Conservation (phyloP, 2,113 vertebrate species). For the Ursus arctos region DNA sequence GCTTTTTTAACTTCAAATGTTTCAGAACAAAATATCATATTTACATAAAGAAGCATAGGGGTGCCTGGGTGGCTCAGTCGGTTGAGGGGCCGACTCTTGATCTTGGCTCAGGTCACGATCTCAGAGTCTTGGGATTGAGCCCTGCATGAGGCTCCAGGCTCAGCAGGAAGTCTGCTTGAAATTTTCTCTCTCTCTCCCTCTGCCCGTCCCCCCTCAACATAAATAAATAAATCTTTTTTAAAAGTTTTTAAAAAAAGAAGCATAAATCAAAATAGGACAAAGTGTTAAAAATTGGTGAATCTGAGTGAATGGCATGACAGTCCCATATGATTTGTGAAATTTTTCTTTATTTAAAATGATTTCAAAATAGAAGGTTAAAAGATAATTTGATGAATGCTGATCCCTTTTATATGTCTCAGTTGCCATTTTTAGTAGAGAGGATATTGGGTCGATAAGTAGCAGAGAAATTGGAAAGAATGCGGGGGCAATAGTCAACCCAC, state of each 20-base stretch:
- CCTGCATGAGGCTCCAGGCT: not conserved
- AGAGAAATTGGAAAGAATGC: conserved; percentile 23
- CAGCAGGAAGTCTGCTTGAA: not conserved
- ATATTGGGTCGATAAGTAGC: conserved; percentile 1
- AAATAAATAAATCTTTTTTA: not conserved
- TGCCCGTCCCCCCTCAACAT: not conserved
- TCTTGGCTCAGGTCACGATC: not conserved
- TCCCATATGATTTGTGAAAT: not conserved
- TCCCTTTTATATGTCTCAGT: not conserved
- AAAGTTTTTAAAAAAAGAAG: not conserved
- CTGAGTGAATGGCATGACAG: conserved; percentile 28
- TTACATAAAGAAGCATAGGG: conserved; percentile 34
- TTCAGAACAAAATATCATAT: conserved; percentile 54
- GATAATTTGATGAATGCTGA: conserved; percentile 19
- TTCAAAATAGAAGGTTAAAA: conserved; percentile 55
- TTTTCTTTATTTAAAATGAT: conserved; percentile 55
- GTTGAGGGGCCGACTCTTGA: not conserved
- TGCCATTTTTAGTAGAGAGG: conserved; percentile 54
- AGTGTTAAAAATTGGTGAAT: conserved; percentile 46
- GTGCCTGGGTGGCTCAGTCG: not conserved
- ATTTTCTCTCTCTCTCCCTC: not conserved
- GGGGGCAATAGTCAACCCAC: not conserved
- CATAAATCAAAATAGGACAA: conserved; percentile 32
- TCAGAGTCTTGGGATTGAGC: not conserved
- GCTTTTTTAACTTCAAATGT: conserved; percentile 56